Evolutionary conservation across 2,797 vertebrate genomes (phyloP), one percentile per base, ranked within the genome.

Genomic region (Clamator glandarius): DNA sequence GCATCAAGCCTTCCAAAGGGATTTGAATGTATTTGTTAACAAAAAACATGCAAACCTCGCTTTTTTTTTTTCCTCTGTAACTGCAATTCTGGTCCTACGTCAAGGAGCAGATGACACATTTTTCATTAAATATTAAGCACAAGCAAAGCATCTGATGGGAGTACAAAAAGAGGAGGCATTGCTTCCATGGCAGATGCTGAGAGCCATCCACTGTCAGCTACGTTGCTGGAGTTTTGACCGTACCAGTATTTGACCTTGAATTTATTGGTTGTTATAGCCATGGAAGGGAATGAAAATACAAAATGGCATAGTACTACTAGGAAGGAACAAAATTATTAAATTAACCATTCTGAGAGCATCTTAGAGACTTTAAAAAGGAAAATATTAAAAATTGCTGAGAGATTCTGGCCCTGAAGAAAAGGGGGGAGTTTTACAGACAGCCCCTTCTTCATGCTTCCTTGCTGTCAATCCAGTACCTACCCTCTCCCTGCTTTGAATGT

Each of bases 71-170:
- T 24, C 15, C 28, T 67, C 50, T 81, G 12, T 80, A 75, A 68
- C 62, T 88, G 50, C 46, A 62, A 93, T 91, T 26, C 41, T 87
- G 20, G 61, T 86, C 44, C 50, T 86, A 26, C 2, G 1, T 91
- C 70, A 92, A 83, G 74, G 59, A 91, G 92, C 52, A 70, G 89
- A 84, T 87, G 70, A 86, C 70, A 85, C 12, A 1, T 58, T 95
- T 94, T 95, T 83, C 73, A 67, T 91, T 88, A 92, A 91, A 90
- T 76, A 84, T 28, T 84, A 84, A 94, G n/a, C 74, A 91, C 91
- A 33, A 50, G 18, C 41, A 82, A 88, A 29, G 44, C 31, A 70
- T 85, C n/a, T 87, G 54, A 90, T 84, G 62, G 52, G 72, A 81
- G 52, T 59, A 76, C 41, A 70, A 39, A 95, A 79, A 88, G 29